Percentiles rank a stretch among this genome's conserved stretches.
phyloP scores from a whole-genome alignment of 2,888 invertebrate species.

The Heliconius ethilla region DNA sequence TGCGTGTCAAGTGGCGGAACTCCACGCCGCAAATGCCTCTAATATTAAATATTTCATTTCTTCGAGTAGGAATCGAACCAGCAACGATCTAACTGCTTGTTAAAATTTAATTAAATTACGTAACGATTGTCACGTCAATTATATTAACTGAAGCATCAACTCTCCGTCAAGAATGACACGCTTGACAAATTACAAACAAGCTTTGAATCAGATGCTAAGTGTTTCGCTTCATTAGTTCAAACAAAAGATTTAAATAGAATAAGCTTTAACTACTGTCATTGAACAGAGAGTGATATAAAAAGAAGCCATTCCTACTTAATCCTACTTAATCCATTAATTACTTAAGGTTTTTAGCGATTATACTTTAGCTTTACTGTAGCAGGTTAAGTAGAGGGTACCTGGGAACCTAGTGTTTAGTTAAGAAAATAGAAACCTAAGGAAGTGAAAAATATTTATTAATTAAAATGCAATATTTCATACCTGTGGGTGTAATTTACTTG shows the following conservation, averaged over 20 bases:
- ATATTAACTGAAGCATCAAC: slow-evolving; percentile 24
- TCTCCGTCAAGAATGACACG: slow-evolving; percentile 15
- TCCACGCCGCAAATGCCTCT: too few species aligned
- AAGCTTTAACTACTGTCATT: slow-evolving; percentile 21
- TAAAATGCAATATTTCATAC: background rate
- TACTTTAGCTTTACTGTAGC: background rate
- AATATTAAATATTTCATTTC: too few species aligned
- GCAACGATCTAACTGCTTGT: background rate
- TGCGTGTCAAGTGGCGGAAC: too few species aligned
- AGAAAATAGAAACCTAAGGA: background rate
- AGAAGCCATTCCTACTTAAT: slow-evolving; percentile 46
- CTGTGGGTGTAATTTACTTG: background rate
- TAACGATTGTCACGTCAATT: background rate
- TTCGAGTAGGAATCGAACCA: too few species aligned
- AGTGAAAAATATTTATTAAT: background rate
- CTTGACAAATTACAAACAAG: slow-evolving; percentile 29
- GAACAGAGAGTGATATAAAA: slow-evolving; percentile 35
- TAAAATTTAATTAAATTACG: background rate
- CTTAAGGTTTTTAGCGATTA: slow-evolving; percentile 41
- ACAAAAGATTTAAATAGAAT: slow-evolving; percentile 23
- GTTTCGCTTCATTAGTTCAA: slow-evolving; percentile 31
- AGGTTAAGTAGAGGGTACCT: too few species aligned
- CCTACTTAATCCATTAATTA: too few species aligned
- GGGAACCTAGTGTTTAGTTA: too few species aligned
- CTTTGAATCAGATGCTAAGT: slow-evolving; percentile 1